These are phyloP conservation scores for Rhagoletis zephyria DNA, from an alignment of 1,140 invertebrate species.

Conservation along the genomic window DNA sequence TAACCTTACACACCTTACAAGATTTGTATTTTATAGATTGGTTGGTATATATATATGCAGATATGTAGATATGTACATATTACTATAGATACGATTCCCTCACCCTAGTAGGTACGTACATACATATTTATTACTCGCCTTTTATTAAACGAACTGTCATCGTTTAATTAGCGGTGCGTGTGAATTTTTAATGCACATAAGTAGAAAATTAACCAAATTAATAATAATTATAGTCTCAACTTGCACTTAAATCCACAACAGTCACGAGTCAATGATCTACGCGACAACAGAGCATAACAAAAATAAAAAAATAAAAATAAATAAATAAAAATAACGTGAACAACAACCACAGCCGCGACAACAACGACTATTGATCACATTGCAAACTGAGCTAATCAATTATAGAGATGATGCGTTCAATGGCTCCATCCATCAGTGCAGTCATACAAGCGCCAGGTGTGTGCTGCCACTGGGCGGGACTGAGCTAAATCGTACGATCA, in stretches of 20 bases:
- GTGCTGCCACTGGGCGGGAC: neutral
- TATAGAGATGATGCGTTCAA: slow-evolving; percentile 1
- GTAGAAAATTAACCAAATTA: neutral
- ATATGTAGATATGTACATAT: too few species aligned
- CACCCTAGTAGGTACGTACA: neutral
- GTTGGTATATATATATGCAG: too few species aligned
- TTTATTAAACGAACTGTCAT: neutral
- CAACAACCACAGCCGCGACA: neutral
- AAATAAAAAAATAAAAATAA: too few species aligned
- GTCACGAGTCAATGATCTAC: slow-evolving; percentile 16
- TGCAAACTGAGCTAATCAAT: slow-evolving; percentile 6
- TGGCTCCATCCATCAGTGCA: neutral
- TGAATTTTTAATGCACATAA: slow-evolving; percentile 14
- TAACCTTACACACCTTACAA: too few species aligned
- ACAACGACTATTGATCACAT: neutral
- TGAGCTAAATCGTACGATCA: neutral
- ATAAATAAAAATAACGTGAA: neutral
- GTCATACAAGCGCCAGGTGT: neutral
- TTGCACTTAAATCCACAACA: neutral
- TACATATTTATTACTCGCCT: neutral
- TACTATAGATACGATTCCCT: neutral
- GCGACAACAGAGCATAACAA: neutral
- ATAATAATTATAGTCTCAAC: neutral
- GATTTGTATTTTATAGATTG: too few species aligned
- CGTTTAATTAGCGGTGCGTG: slow-evolving; percentile 16